Evolutionary conservation across 2,888 invertebrate genomes (phyloP), one percentile per base, ranked within the genome.

Genomic region (Xanthorhoe spadicearia): DNA sequence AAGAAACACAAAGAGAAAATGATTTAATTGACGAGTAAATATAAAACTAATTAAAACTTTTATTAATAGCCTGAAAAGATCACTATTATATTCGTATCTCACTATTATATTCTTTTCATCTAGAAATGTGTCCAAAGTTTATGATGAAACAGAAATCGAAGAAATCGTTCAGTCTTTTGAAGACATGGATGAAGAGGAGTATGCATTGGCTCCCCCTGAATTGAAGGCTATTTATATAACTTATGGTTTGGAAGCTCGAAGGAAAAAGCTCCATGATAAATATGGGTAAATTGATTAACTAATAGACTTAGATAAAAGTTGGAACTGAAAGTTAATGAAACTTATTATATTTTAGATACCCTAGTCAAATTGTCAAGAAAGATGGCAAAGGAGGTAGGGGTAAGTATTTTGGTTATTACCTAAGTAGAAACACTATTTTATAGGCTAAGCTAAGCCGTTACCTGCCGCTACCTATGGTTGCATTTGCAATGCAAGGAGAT

Each of bases 121-220:
- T 61, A 89, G 90, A 50, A 68, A 76, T 50, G 53, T 69, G 8
- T 71, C 82, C 6, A 89, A 86, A 78, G 80, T 83, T 10, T 91
- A 88, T 53, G 82, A 81, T 48, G 87, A 85, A 56, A 57, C 59
- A 1, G 92, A 93, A 83, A 89, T 93, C 73, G 70, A 83, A 54
- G 67, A 78, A 2, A 89, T 93, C 13, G 59, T 91, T 18, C 17
- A 73, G 38, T 63, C 74, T 4, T 81, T 91, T 68, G 87, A 90
- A 60, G 78, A 86, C 0, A 92, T 92, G 92, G 84, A 86, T 43
- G 82, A 74, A 9, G 85, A 85, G 15, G 88, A 92, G 70, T 93
- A 82, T 74, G 88, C 88, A 69, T 79, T 77, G 23, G 74, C 85
- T 19, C 69, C 80, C 53, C 71, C 82, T 8, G 92, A 92, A 70